These are phyloP conservation scores for Limnephilus lunatus DNA, from an alignment of 2,888 invertebrate species.

Conservation along the genomic window DNA sequence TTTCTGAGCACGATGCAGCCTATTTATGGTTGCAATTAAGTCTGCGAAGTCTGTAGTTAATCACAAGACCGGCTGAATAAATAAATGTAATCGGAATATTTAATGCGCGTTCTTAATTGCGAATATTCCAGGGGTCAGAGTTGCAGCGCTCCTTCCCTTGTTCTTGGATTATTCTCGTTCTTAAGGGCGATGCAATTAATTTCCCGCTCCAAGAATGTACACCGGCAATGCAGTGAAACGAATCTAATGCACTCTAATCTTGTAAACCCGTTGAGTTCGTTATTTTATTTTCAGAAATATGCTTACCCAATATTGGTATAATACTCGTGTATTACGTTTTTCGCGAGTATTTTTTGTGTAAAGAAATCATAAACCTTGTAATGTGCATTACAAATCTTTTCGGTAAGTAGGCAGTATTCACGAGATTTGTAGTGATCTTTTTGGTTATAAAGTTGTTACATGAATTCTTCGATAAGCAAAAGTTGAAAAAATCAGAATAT, in stretches of 20 bases:
- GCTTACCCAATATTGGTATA: no score
- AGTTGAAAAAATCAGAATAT: no score
- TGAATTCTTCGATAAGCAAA: no score
- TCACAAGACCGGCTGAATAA: not conserved
- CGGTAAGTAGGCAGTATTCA: no score
- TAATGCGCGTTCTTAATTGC: slow-evolving; percentile 45
- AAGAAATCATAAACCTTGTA: no score
- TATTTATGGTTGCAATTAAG: slow-evolving; percentile 18
- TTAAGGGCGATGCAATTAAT: slow-evolving; percentile 42
- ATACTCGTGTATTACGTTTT: no score
- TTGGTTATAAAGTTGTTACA: no score
- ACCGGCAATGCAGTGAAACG: slow-evolving; percentile 62
- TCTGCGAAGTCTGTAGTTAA: not conserved
- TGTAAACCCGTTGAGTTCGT: not conserved
- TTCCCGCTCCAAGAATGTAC: slow-evolving; percentile 46
- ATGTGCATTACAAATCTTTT: no score
- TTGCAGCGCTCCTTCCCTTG: not conserved
- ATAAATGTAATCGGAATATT: slow-evolving; percentile 6
- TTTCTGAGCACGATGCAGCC: not conserved
- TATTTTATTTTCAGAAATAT: not conserved
- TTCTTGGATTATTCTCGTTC: slow-evolving; percentile 31
- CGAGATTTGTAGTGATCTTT: no score
- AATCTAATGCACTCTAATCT: slow-evolving; percentile 58
- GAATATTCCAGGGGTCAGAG: slow-evolving; percentile 24
- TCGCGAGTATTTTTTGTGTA: no score